These are phyloP conservation scores for Pavo muticus DNA, from an alignment of 2,113 vertebrate genomes.

Conservation along the genomic window DNA sequence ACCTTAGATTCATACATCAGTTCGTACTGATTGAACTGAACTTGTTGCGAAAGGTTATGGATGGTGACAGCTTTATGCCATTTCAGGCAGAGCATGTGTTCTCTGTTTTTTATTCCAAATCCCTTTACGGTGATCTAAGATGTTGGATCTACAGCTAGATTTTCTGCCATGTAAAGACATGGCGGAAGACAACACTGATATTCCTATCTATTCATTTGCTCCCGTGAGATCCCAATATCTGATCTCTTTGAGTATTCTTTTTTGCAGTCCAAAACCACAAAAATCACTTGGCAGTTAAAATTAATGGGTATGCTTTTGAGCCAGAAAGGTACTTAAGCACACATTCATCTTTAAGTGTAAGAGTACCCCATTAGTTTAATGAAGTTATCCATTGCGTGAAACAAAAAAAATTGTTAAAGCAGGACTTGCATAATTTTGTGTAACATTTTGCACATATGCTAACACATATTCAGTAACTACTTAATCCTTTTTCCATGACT, in stretches of 20 bases:
- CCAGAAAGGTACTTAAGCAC: background rate
- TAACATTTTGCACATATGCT: constrained; percentile 37
- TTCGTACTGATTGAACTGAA: background rate
- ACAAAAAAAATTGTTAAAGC: background rate
- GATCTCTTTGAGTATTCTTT: constrained; percentile 51
- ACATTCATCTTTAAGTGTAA: background rate
- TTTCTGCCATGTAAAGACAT: background rate
- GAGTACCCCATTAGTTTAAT: background rate
- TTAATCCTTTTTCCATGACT: constrained; percentile 16
- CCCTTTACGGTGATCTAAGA: background rate
- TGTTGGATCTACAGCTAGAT: background rate
- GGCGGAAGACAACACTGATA: background rate
- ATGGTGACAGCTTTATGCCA: background rate
- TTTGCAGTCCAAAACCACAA: constrained; percentile 73
- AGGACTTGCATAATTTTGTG: constrained; percentile 44
- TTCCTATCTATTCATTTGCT: constrained; percentile 23
- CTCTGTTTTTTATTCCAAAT: constrained; percentile 7
- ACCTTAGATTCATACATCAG: background rate
- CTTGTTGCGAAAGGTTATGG: background rate
- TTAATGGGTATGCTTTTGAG: constrained; percentile 43
- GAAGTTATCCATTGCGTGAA: background rate
- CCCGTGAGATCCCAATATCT: constrained; percentile 42
- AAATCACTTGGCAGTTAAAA: constrained; percentile 64
- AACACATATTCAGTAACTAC: constrained; percentile 40
- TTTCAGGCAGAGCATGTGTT: background rate